phyloP scores from a whole-genome alignment of 2,888 invertebrate species.

The Cantharis rufa region DNA sequence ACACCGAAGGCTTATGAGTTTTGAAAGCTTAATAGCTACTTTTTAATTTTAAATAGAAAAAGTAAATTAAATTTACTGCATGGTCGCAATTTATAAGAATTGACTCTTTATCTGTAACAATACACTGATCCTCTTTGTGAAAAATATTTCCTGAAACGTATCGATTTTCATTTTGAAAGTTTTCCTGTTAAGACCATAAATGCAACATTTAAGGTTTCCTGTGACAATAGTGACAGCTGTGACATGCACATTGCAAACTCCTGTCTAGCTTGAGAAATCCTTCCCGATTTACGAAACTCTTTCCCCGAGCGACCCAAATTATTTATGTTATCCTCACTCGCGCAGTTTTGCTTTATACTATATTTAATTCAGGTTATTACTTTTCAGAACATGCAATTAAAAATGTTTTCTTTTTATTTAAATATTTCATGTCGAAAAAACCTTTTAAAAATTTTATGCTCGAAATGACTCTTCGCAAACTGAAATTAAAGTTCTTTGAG shows the following conservation, averaged over 20 bases:
- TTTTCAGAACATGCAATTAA: neutral
- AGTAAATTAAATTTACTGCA: neutral
- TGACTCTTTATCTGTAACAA: conserved; percentile 1
- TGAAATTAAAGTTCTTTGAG: neutral
- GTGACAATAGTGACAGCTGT: conserved; percentile 28
- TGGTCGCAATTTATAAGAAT: neutral
- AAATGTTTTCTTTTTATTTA: neutral
- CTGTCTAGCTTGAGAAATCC: conserved; percentile 23
- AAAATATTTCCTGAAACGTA: conserved; percentile 1
- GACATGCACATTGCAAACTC: conserved; percentile 22
- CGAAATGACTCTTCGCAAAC: neutral
- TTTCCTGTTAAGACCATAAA: conserved; percentile 16
- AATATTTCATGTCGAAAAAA: neutral
- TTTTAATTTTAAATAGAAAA: neutral
- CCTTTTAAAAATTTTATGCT: neutral
- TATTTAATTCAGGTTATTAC: neutral
- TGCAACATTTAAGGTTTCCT: conserved; percentile 27
- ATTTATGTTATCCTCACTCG: conserved; percentile 15
- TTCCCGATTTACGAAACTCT: conserved; percentile 15
- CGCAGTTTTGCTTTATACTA: neutral
- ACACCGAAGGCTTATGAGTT: neutral
- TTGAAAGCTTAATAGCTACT: neutral
- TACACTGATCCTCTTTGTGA: conserved; percentile 6
- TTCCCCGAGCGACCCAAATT: conserved; percentile 17
- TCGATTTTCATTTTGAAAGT: conserved; percentile 20